These are phyloP conservation scores for Anoplophora glabripennis DNA, from an alignment of 1,140 invertebrate genomes.

Conservation along the genomic window DNA sequence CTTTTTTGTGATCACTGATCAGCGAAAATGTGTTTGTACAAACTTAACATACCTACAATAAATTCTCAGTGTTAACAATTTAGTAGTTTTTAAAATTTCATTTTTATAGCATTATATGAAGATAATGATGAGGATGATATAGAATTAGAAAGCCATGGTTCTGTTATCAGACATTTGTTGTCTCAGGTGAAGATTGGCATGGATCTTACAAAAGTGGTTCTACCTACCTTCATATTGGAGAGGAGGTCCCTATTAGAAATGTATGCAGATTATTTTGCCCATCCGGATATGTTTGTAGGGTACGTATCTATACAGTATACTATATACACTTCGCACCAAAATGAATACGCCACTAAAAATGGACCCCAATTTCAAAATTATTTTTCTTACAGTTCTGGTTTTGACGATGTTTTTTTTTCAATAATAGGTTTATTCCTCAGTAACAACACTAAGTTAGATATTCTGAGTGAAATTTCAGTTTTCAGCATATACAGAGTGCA, in stretches of 20 bases:
- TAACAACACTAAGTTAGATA: too few relatives aligned
- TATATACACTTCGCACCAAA: not conserved
- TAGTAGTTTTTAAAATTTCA: constrained; percentile 10
- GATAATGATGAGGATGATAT: constrained; percentile 82
- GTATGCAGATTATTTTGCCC: constrained; percentile 98
- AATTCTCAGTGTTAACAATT: not conserved
- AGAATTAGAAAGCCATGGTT: constrained; percentile 91
- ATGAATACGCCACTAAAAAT: too few relatives aligned
- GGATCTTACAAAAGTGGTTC: constrained; percentile 96
- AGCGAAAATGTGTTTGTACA: not conserved
- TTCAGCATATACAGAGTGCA: too few relatives aligned
- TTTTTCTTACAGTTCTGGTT: not conserved
- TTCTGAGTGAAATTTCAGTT: too few relatives aligned
- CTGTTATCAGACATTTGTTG: constrained; percentile 88
- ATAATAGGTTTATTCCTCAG: too few relatives aligned
- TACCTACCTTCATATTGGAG: constrained; percentile 96
- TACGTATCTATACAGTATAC: constrained; percentile 47
- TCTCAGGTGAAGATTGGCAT: constrained; percentile 97
- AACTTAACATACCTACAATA: constrained; percentile 1
- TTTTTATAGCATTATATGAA: constrained; percentile 76
- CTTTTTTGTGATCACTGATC: too few relatives aligned
- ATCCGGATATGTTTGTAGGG: constrained; percentile 94
- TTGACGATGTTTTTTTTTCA: constrained; percentile 7
- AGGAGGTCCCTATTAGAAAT: constrained; percentile 93
- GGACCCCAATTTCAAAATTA: too few relatives aligned